These are phyloP conservation scores for Stegodyphus mimosarum DNA, from an alignment of 1,140 invertebrate species.

Conservation along the genomic window DNA sequence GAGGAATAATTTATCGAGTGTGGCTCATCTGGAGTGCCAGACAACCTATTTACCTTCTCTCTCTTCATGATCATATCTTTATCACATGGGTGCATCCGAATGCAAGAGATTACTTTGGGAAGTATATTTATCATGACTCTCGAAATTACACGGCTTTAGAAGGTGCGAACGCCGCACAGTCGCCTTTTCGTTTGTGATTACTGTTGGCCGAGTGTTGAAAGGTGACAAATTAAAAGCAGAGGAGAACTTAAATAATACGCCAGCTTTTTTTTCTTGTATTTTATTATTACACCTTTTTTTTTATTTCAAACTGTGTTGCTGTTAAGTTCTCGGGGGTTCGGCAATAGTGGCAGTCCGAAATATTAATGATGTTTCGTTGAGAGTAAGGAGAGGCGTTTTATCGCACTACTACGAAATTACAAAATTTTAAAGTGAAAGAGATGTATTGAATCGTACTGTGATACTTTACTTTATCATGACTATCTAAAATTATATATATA, in stretches of 20 bases:
- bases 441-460: no score
- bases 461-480: no score
- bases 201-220: slow-evolving; percentile 37
- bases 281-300: not conserved
- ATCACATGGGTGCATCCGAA: slow-evolving; percentile 2
- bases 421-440: no score
- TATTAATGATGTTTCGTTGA: not conserved
- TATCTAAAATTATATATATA: no score
- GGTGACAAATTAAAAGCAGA: slow-evolving; percentile 52
- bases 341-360: not conserved
- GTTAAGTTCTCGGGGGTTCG: not conserved
- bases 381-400: not conserved
- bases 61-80: slow-evolving; percentile 25
- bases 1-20: slow-evolving; percentile 13
- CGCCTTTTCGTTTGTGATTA: slow-evolving; percentile 20
- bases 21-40: not conserved
- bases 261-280: not conserved
- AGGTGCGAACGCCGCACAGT: not conserved
- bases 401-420: no score
- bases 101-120: not conserved
- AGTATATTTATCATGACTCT: slow-evolving; percentile 26
- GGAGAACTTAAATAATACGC: not conserved
- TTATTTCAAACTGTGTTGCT: not conserved
- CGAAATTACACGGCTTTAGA: slow-evolving; percentile 15
- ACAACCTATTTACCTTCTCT: slow-evolving; percentile 40